These are phyloP conservation scores for Diaprepes abbreviatus DNA, from an alignment of 2,888 invertebrate species.

Conservation along the genomic window DNA sequence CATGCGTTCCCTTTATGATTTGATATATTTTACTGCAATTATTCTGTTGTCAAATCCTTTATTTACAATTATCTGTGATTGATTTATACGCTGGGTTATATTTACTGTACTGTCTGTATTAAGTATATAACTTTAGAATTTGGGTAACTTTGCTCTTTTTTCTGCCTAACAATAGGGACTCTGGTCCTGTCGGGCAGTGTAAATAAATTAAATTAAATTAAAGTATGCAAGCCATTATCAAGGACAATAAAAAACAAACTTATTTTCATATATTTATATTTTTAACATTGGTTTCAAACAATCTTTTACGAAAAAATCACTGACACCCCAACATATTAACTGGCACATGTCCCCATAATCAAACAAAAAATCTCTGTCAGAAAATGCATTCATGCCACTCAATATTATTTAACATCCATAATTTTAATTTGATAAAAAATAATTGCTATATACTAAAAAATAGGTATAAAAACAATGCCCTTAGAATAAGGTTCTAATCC, in stretches of 20 bases:
- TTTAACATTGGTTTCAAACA: conserved; percentile 26
- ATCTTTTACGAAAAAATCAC: conserved; percentile 28
- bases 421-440: conserved; percentile 54
- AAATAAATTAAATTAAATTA: too few species aligned
- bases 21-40: too few species aligned
- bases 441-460: conserved; percentile 56
- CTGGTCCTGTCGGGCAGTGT: too few species aligned
- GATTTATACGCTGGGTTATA: too few species aligned
- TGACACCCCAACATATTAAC: conserved; percentile 57
- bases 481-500: conserved; percentile 49
- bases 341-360: conserved; percentile 64
- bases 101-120: too few species aligned
- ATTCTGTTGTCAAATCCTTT: too few species aligned
- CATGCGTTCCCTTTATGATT: too few species aligned
- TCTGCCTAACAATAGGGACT: too few species aligned
- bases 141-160: too few species aligned
- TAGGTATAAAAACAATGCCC: conserved; percentile 61
- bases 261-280: conserved; percentile 17
- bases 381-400: conserved; percentile 55
- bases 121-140: too few species aligned
- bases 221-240: too few species aligned
- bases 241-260: conserved; percentile 9
- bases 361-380: conserved; percentile 55
- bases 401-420: conserved; percentile 36
- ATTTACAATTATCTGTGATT: too few species aligned